These are phyloP conservation scores for Potamarius usumacintae DNA, from an alignment of 2,113 vertebrate species.

Conservation along the genomic window DNA sequence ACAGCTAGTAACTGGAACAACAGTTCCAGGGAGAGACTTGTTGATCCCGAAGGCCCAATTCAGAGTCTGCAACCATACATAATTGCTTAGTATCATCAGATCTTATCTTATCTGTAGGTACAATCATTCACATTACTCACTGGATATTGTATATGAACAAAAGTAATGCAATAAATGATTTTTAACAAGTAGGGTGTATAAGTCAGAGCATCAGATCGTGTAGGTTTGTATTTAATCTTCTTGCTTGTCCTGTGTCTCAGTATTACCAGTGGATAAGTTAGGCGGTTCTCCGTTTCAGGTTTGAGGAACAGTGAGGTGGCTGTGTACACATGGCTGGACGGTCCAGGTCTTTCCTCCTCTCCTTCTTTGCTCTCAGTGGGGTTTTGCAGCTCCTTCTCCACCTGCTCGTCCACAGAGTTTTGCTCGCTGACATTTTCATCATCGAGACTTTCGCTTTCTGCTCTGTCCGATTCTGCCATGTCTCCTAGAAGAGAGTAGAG, in stretches of 20 bases:
- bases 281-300: conserved; percentile 44
- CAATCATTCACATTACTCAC: neutral
- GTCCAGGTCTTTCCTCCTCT: neutral
- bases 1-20: neutral
- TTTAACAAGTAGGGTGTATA: neutral
- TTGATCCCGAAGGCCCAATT: conserved; percentile 85
- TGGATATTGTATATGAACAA: neutral
- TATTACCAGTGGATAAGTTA: conserved; percentile 78
- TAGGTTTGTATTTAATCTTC: neutral
- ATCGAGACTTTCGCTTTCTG: neutral
- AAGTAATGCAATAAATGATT: neutral
- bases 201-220: neutral
- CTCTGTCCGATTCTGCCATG: conserved; percentile 47
- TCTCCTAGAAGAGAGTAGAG: neutral
- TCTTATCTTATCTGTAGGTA: neutral
- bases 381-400: conserved; percentile 4
- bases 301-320: conserved; percentile 70
- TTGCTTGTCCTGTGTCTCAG: neutral
- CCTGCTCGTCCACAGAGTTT: conserved; percentile 14
- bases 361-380: neutral
- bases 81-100: neutral
- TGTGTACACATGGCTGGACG: conserved; percentile 63
- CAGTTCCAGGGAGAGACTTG: conserved; percentile 68
- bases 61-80: conserved; percentile 71
- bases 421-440: neutral